phyloP scores from a whole-genome alignment of 2,113 vertebrate species.

The Muntiacus reevesi region DNA sequence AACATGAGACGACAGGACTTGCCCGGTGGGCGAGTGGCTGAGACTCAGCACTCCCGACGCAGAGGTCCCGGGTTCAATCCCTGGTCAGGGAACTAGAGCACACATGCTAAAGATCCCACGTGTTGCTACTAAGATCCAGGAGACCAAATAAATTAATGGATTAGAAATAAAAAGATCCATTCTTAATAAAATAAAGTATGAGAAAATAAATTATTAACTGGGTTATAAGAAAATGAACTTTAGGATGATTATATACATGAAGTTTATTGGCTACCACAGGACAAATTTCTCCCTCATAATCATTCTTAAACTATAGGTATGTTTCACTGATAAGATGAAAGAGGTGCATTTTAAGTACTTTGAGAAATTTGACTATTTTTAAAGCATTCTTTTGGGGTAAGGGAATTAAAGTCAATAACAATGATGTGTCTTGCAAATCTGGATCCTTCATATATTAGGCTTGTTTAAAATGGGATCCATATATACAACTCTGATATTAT shows the following conservation, averaged over 20 bases:
- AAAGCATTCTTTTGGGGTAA: not conserved
- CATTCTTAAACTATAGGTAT: not conserved
- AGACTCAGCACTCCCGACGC: not conserved
- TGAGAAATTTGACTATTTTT: slow-evolving; percentile 26
- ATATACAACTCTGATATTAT: not conserved
- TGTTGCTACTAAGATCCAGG: not conserved
- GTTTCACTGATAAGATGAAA: not conserved
- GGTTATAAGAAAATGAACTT: not conserved
- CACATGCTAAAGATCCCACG: not conserved
- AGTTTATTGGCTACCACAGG: not conserved
- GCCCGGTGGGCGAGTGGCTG: not conserved
- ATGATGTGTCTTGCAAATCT: not conserved
- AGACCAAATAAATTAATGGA: not conserved
- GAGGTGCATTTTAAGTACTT: not conserved
- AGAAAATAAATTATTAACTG: not conserved
- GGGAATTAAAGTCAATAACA: not conserved
- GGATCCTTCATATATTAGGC: not conserved
- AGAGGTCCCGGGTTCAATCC: not conserved
- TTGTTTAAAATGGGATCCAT: not conserved
- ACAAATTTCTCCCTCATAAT: not conserved
- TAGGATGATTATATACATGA: not conserved
- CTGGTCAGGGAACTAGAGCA: not conserved
- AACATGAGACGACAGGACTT: not conserved
- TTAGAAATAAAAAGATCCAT: not conserved
- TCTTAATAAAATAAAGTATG: not conserved